Evolutionary conservation across 2,888 invertebrate species (phyloP).

Genomic region (Steinernema carpocapsae): DNA sequence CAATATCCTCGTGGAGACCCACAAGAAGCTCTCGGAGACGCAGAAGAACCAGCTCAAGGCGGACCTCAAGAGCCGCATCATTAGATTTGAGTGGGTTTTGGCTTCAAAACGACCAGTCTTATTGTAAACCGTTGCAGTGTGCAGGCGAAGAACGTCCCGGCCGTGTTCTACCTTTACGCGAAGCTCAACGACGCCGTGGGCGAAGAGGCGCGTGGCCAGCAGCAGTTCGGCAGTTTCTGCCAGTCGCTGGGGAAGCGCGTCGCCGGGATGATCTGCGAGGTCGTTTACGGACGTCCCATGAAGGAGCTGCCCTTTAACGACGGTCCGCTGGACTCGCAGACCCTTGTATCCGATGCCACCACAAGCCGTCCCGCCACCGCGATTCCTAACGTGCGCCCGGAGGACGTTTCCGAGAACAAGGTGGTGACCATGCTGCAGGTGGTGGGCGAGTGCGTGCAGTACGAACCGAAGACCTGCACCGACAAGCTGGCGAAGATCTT

Average conservation of each 20-base stretch:
- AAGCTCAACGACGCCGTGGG: constrained; percentile 45
- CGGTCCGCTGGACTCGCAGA: not conserved
- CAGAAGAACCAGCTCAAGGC: not conserved
- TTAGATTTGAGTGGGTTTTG: constrained; percentile 12
- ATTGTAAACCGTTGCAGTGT: constrained; percentile 37
- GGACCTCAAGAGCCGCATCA: not conserved
- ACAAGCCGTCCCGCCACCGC: not conserved
- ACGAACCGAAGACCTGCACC: constrained; percentile 70
- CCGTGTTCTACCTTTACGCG: constrained; percentile 43
- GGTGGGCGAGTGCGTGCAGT: constrained; percentile 70
- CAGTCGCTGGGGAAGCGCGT: not conserved
- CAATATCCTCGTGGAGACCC: not conserved
- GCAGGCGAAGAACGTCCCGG: constrained; percentile 40
- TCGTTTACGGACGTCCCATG: not conserved
- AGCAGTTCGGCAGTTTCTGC: constrained; percentile 6
- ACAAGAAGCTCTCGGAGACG: not conserved
- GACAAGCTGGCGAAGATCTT: constrained; percentile 68
- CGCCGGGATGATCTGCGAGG: not conserved
- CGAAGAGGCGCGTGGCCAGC: constrained; percentile 40
- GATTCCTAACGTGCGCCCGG: not conserved
- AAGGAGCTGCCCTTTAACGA: not conserved
- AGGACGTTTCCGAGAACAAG: constrained; percentile 35
- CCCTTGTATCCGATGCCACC: not conserved
- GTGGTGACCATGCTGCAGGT: constrained; percentile 42
- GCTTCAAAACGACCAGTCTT: not conserved